Conservation (phyloP, 37 sponge, comb jelly and placozoan genomes). For the Amphimedon queenslandica region DNA sequence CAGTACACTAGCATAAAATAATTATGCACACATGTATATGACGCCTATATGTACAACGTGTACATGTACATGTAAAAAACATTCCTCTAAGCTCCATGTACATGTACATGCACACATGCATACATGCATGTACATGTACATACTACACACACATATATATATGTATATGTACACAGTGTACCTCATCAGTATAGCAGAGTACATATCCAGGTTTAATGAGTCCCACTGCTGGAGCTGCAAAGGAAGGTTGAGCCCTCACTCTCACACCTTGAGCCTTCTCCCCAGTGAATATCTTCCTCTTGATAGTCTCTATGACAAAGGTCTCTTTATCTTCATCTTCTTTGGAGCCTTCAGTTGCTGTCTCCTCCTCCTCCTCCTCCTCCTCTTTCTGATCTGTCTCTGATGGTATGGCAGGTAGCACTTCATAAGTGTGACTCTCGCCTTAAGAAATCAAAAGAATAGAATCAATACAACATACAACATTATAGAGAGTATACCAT, state of each 20-base stretch:
- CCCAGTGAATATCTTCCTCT: constrained; percentile 39
- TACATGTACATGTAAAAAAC: no score
- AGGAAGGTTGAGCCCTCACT: constrained; percentile 53
- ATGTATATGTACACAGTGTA: background rate
- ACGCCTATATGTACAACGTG: no score
- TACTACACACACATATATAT: no score
- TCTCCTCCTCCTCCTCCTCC: background rate
- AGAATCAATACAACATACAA: background rate
- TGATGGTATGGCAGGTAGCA: background rate
- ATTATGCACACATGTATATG: no score
- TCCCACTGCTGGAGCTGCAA: constrained; percentile 44
- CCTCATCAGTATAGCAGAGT: constrained; percentile 66
- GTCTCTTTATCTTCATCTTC: constrained; percentile 10
- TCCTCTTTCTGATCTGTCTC: background rate
- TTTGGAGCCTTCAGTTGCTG: background rate
- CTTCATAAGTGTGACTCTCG: background rate
- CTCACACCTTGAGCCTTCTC: constrained; percentile 39
- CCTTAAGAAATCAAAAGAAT: background rate
- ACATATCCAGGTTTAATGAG: constrained; percentile 59
- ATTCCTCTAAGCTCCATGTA: no score
- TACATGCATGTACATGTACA: no score
- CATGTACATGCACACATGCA: no score
- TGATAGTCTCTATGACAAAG: constrained; percentile 8
- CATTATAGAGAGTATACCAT: no score
- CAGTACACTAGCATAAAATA: no score